Evolutionary conservation across 2,888 invertebrate genomes (phyloP).

Genomic region (Metellina segmentata): DNA sequence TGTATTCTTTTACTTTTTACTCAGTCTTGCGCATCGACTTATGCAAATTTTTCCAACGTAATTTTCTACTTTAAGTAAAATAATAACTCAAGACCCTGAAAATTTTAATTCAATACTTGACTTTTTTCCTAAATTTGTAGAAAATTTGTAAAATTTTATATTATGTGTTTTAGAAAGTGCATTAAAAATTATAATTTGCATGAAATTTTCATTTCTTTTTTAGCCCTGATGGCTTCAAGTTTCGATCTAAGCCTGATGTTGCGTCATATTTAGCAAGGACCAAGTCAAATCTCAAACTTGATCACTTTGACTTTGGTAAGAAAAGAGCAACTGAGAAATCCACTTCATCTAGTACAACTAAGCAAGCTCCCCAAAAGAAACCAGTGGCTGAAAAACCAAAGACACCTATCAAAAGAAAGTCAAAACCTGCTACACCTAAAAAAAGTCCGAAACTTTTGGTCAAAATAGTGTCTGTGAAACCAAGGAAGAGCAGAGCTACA

Average conservation of each 20-base stretch:
- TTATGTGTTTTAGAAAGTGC: neutral
- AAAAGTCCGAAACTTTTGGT: conserved; percentile 51
- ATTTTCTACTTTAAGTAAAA: too few species aligned
- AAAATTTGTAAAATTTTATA: neutral
- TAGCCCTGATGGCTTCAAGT: conserved; percentile 70
- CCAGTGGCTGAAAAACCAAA: conserved; percentile 18
- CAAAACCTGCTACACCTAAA: conserved; percentile 12
- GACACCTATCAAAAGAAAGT: conserved; percentile 19
- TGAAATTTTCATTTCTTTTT: neutral
- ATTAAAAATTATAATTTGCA: neutral
- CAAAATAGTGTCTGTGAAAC: conserved; percentile 42
- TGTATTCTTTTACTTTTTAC: too few species aligned
- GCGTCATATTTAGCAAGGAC: conserved; percentile 55
- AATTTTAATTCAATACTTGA: too few species aligned
- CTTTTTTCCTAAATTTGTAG: too few species aligned
- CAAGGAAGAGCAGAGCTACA: conserved; percentile 8
- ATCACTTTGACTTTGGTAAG: conserved; percentile 66
- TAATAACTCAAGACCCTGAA: too few species aligned
- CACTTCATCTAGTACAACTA: neutral
- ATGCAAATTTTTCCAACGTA: too few species aligned
- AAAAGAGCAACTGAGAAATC: neutral
- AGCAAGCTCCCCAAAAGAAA: conserved; percentile 10
- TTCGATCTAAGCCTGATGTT: conserved; percentile 70
- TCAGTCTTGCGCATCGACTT: too few species aligned
- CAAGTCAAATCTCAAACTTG: conserved; percentile 63